Percentiles rank a stretch among this genome's conserved stretches.
Conservation (phyloP, 2,113 vertebrate genomes). For the Ameiurus melas region DNA sequence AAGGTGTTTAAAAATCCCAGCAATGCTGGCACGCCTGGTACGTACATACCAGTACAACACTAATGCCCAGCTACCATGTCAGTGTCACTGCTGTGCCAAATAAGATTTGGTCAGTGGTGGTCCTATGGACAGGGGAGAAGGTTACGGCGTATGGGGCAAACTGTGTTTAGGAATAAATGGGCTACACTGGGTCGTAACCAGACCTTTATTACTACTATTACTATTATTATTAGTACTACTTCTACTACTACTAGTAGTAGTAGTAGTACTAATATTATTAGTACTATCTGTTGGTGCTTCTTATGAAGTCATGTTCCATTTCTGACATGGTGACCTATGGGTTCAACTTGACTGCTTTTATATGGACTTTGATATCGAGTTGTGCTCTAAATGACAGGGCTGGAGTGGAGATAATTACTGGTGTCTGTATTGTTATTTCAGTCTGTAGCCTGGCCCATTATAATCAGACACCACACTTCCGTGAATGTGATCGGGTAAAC, state of each 20-base stretch:
- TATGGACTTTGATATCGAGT: background rate
- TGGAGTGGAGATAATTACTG: background rate
- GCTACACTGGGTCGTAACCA: background rate
- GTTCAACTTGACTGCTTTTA: background rate
- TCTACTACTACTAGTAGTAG: background rate
- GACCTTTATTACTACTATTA: background rate
- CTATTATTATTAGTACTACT: background rate
- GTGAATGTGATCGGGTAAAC: constrained; percentile 26
- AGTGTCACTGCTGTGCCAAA: background rate
- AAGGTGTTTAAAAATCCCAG: background rate
- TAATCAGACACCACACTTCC: constrained; percentile 23
- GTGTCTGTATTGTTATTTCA: background rate
- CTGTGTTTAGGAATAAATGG: background rate
- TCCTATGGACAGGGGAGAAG: background rate
- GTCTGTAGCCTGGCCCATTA: background rate
- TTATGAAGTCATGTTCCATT: background rate
- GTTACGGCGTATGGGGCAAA: background rate
- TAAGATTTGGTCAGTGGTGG: background rate
- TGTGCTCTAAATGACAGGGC: background rate
- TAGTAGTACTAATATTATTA: background rate
- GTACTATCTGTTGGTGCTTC: background rate
- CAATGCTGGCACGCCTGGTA: background rate
- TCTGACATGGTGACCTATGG: background rate
- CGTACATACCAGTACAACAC: background rate
- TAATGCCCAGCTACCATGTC: background rate